phyloP scores from a whole-genome alignment of 2,113 vertebrate genomes.

The Tychaedon coryphoeus region DNA sequence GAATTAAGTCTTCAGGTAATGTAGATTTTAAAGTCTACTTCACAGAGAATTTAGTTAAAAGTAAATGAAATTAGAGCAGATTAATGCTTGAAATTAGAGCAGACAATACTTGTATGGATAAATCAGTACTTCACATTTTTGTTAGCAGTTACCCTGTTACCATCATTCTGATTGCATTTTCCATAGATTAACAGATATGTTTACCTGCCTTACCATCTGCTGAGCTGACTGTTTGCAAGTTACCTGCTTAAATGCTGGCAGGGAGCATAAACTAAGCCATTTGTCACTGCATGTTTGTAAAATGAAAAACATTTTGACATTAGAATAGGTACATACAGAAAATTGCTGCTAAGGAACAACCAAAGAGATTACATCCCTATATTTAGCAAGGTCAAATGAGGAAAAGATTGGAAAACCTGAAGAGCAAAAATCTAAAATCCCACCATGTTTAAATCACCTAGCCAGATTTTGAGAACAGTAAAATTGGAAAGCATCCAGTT shows the following conservation, averaged over 20 bases:
- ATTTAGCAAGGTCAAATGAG: not conserved
- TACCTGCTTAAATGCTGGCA: slow-evolving; percentile 8
- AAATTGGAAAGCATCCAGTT: not conserved
- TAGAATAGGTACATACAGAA: not conserved
- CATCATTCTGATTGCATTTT: not conserved
- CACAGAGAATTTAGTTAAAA: not conserved
- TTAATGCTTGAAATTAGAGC: not conserved
- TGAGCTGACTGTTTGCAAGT: not conserved
- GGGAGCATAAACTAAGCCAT: not conserved
- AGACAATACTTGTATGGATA: not conserved
- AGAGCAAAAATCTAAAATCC: not conserved
- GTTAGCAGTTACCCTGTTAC: not conserved
- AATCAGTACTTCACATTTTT: not conserved
- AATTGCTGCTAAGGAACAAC: not conserved
- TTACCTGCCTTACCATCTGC: slow-evolving; percentile 17
- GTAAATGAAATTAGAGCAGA: not conserved
- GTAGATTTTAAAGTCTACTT: not conserved
- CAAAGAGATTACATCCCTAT: not conserved
- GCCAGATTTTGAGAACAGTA: not conserved
- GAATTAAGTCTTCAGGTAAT: not conserved
- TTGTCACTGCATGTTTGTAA: not conserved
- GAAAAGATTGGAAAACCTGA: not conserved
- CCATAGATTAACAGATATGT: not conserved
- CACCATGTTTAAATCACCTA: not conserved
- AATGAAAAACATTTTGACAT: not conserved